These are phyloP conservation scores for Lypha dubia DNA, from an alignment of 2,888 invertebrate species.

Conservation along the genomic window DNA sequence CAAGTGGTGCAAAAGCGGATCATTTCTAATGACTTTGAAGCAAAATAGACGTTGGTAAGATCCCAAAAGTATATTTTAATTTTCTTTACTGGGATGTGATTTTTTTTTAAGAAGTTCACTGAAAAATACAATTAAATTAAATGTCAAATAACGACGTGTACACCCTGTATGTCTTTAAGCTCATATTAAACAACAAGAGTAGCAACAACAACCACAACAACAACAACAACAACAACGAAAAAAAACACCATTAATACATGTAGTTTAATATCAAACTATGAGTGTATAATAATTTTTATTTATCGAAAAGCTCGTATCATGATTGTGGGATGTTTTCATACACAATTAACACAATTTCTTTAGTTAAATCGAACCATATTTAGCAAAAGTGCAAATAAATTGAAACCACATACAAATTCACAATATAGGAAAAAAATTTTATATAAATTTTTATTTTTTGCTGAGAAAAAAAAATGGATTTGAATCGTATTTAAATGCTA, in stretches of 20 bases:
- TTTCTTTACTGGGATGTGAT: too few species aligned
- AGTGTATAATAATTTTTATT: neutral
- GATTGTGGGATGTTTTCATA: slow-evolving; percentile 68
- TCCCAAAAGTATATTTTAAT: too few species aligned
- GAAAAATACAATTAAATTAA: neutral
- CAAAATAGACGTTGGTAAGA: too few species aligned
- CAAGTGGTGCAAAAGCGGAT: too few species aligned
- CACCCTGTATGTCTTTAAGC: neutral
- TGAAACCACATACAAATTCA: slow-evolving; percentile 51
- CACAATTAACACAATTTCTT: slow-evolving; percentile 70
- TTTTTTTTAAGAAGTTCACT: too few species aligned
- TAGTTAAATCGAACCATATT: slow-evolving; percentile 67
- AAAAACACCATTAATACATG: neutral
- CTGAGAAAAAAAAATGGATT: slow-evolving; percentile 8
- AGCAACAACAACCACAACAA: too few species aligned
- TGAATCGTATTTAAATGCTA: slow-evolving; percentile 4
- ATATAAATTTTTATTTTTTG: slow-evolving; percentile 2
- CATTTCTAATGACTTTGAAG: too few species aligned
- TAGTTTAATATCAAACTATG: neutral
- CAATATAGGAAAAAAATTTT: slow-evolving; percentile 10
- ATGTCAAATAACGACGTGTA: neutral
- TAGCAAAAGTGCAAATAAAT: slow-evolving; percentile 65
- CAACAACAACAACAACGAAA: too few species aligned
- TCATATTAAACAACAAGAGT: neutral
- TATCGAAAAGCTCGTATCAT: slow-evolving; percentile 4